A percentile compares a stretch with the other conserved stretches of the same genome.
Conservation (phyloP, 1,140 invertebrate species). For the silkworm (Bombyx mori) region ASM3026992v2 NC_085118.1:5453001-5453500, state of each 20-base stretch:
- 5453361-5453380: neutral
- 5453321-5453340: neutral
- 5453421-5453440: no score
- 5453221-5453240: slow-evolving; percentile 89
- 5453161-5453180: slow-evolving; percentile 85
- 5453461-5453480: neutral
- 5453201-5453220: slow-evolving; percentile 87
- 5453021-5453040: neutral
- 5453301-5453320: neutral
- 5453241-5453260: slow-evolving; percentile 87
- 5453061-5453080: slow-evolving; percentile 21
- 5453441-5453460: no score
- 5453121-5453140: slow-evolving; percentile 71
- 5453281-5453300: neutral
- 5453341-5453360: no score
- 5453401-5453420: no score
- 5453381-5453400: no score
- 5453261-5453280: slow-evolving; percentile 76
- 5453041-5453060: neutral
- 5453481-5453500: neutral
- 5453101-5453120: slow-evolving; percentile 44
- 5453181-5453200: slow-evolving; percentile 84
- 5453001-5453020: neutral
- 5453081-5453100: slow-evolving; percentile 55
- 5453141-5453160: slow-evolving; percentile 85